Base-by-base conservation (phyloP, 23 tunicate species). In the Ascidia mentula region DNA sequence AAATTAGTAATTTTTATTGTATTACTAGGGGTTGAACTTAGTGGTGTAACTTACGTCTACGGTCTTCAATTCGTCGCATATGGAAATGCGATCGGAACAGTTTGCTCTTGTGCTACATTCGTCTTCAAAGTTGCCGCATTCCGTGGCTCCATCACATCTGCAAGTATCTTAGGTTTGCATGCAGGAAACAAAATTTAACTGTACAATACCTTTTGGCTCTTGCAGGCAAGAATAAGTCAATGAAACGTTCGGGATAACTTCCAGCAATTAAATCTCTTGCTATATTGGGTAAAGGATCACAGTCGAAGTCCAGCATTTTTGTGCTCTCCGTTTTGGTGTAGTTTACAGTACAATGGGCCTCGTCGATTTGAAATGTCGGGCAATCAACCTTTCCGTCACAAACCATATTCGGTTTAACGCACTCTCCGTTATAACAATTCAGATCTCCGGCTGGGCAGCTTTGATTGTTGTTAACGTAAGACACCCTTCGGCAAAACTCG, bases 71-170 rank as follows among this genome's bases (percentile, higher is more conserved):
- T 69, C 33, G 72, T 69, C 72, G 33, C 77, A 73, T 8, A 73
- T 30, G 22, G 40, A 35, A 7, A 32, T 38, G 31, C 77, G 31
- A 32, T 31, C 9, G 40, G 77, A 33, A 36, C 77, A 73, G 40
- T 73, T 73, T 73, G 77, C 77, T 32, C 40, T 30, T 32, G 77
- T 38, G 33, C 77, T 73, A 39, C 77, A 73, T 36, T 73, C 77
- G 33, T 73, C 77, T 22, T 73, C 77, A 34, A 32, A 33, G n/a
- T 32, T 32, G 7, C 37, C 9, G 33, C 77, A 73, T 35, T 73
- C 77, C 9, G 40, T 32, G 15, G 8, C 72, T 69, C 72, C 72
- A 31, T 69, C 72, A 20, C 72, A 69, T 24, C 72, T 69, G 15
- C 12, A 42, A n/a, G n/a, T n/a, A n/a, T n/a, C n/a, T n/a, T n/a